Conservation (phyloP, 2,113 vertebrate genomes). For the Forbesichthys agassizii region DNA sequence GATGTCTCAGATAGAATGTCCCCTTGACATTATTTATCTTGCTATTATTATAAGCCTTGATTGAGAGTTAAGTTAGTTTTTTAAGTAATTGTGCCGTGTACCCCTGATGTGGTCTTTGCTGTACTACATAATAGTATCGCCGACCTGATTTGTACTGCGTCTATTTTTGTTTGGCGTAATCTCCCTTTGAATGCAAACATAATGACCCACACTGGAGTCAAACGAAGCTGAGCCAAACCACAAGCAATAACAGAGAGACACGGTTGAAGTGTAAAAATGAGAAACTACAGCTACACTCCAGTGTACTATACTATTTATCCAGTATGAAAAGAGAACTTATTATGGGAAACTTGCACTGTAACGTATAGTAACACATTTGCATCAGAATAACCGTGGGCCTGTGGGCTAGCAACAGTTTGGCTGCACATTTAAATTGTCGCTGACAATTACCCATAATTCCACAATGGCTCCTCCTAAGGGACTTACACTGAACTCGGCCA, state of each 20-base stretch:
- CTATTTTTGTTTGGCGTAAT: constrained; percentile 25
- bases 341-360: background rate
- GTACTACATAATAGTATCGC: too few species aligned
- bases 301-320: constrained; percentile 19
- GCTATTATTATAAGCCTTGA: too few species aligned
- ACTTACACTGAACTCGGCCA: constrained; percentile 15
- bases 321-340: constrained; percentile 30
- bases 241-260: constrained; percentile 39
- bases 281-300: constrained; percentile 36
- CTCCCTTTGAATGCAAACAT: constrained; percentile 43
- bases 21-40: constrained; percentile 47
- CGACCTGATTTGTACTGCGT: too few species aligned
- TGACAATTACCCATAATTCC: constrained; percentile 27
- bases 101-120: too few species aligned
- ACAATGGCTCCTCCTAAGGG: constrained; percentile 14
- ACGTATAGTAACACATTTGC: background rate
- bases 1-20: constrained; percentile 27
- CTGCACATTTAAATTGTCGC: background rate
- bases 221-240: constrained; percentile 46
- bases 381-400: background rate
- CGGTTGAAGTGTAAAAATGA: constrained; percentile 36
- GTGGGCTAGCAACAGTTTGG: constrained; percentile 8
- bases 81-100: too few species aligned
- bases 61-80: too few species aligned
- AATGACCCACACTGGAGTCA: constrained; percentile 50